Evolutionary conservation across 2,888 invertebrate species (phyloP).

Genomic region (Alsophila aescularia): DNA sequence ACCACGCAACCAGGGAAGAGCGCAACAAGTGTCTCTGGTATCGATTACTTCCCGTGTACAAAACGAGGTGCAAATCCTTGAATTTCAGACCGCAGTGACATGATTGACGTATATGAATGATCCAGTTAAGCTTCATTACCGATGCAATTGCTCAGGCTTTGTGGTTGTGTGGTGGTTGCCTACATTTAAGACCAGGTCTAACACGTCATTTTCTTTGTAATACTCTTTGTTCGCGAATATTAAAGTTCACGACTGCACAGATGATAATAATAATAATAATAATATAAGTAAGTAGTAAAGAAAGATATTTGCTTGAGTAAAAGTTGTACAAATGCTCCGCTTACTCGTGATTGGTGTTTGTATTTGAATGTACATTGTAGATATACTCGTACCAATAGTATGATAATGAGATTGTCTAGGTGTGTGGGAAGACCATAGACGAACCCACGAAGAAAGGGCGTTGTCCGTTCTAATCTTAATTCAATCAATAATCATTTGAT

Average conservation of each 20-base stretch:
- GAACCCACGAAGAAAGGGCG: conserved; percentile 16
- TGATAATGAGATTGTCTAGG: conserved; percentile 18
- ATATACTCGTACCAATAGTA: too few species aligned
- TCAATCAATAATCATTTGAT: conserved; percentile 21
- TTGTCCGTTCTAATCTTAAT: conserved; percentile 15
- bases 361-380: conserved; percentile 7
- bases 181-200: conserved; percentile 26
- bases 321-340: not conserved
- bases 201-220: conserved; percentile 30
- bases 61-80: conserved; percentile 36
- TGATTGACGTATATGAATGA: conserved; percentile 27
- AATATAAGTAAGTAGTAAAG: too few species aligned
- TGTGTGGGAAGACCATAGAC: conserved; percentile 15
- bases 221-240: conserved; percentile 9
- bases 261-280: too few species aligned
- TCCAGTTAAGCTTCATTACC: conserved; percentile 24
- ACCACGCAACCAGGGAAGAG: conserved; percentile 18
- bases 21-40: conserved; percentile 35
- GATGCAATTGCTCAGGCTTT: conserved; percentile 32
- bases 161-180: too few species aligned
- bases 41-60: conserved; percentile 33
- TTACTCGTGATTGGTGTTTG: not conserved
- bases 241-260: conserved; percentile 1
- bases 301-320: not conserved
- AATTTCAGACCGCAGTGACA: conserved; percentile 24